phyloP scores from a whole-genome alignment of 2,797 vertebrate genomes.

The Spinus pinus region DNA sequence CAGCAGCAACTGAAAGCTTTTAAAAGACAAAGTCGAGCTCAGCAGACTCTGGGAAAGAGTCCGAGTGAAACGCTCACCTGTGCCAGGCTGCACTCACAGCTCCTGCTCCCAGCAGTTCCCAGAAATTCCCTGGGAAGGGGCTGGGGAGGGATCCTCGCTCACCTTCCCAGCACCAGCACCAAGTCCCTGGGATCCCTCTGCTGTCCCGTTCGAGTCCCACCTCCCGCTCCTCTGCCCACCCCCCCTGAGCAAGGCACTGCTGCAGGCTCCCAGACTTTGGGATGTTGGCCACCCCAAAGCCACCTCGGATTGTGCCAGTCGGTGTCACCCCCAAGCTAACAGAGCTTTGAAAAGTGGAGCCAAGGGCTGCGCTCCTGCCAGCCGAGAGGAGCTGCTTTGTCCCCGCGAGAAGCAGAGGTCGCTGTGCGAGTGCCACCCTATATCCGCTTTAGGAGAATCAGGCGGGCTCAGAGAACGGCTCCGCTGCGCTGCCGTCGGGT shows the following conservation, averaged over 20 bases:
- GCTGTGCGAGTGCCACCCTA: fast-evolving
- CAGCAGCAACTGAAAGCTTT: not conserved
- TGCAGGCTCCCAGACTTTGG: fast-evolving
- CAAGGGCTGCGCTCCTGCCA: fast-evolving
- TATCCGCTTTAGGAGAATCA: fast-evolving
- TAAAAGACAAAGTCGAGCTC: not conserved
- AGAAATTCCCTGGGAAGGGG: no score
- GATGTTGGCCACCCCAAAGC: not conserved
- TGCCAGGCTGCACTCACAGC: not conserved
- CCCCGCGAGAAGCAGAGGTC: not conserved
- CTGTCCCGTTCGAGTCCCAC: not conserved
- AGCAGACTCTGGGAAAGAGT: not conserved
- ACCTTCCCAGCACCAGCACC: not conserved
- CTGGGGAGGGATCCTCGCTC: not conserved
- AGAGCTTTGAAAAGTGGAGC: not conserved
- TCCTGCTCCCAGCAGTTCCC: not conserved
- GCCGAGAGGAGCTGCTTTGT: not conserved
- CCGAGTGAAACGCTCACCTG: fast-evolving
- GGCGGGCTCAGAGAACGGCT: not conserved
- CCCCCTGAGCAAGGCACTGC: not conserved
- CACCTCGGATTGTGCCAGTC: fast-evolving
- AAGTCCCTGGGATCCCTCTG: not conserved
- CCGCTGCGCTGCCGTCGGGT: not conserved
- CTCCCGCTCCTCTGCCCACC: not conserved
- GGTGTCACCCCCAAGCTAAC: fast-evolving